Percentiles rank a stretch among this genome's conserved stretches.
Evolutionary conservation across 2,888 invertebrate genomes (phyloP).

Genomic region (Scaptomyza reducta): DNA sequence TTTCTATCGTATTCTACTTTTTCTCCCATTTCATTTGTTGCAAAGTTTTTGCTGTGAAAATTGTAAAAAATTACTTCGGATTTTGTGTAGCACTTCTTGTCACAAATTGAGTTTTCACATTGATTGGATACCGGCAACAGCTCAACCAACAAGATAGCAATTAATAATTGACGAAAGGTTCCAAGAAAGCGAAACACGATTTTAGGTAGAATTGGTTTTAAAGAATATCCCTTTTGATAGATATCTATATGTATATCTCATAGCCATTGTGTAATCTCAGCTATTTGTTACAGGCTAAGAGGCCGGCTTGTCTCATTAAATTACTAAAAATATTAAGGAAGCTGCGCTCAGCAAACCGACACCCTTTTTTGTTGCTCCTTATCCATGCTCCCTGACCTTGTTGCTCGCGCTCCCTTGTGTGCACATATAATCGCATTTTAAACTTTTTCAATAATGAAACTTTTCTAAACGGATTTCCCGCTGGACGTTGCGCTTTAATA

Average conservation of each 20-base stretch:
- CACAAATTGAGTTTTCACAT: constrained; percentile 65
- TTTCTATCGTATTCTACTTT: not conserved
- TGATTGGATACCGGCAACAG: constrained; percentile 45
- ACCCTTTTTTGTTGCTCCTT: not conserved
- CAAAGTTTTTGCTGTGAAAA: constrained; percentile 16
- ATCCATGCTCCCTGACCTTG: not conserved
- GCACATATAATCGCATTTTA: constrained; percentile 74
- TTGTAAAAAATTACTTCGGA: constrained; percentile 59
- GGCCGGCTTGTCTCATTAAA: constrained; percentile 55
- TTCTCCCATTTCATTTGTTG: not conserved
- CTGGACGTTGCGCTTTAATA: constrained; percentile 76
- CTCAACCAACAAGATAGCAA: constrained; percentile 32
- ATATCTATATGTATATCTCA: constrained; percentile 1
- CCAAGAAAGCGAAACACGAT: not conserved
- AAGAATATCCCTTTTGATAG: not conserved
- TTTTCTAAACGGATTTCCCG: constrained; percentile 78
- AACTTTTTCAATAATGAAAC: constrained; percentile 79
- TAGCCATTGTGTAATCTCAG: constrained; percentile 42
- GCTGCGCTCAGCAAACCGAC: constrained; percentile 42
- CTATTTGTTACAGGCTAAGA: constrained; percentile 49
- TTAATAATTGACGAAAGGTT: constrained; percentile 29
- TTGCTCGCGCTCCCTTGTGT: constrained; percentile 1
- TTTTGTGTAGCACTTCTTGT: constrained; percentile 51
- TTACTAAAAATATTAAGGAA: constrained; percentile 52
- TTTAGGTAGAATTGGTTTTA: not conserved